These are phyloP conservation scores for Disparrhopalites patrizii DNA, from an alignment of 2,888 invertebrate species.

Conservation along the genomic window DNA sequence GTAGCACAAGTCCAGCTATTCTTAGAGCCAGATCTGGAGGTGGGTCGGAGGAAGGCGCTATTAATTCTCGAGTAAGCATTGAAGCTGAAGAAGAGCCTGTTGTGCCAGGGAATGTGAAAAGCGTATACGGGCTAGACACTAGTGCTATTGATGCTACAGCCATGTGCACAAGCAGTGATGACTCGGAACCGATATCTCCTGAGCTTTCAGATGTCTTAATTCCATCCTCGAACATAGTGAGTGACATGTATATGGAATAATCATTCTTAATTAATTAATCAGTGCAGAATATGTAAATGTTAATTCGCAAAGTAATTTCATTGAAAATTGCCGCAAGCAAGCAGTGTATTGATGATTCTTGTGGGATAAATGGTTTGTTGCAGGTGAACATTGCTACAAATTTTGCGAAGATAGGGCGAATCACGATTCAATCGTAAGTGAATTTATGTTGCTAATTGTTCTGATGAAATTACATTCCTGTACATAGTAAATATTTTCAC, in stretches of 20 bases:
- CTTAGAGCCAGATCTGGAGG: constrained; percentile 5
- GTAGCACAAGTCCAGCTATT: constrained; percentile 17
- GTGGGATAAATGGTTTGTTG: neutral
- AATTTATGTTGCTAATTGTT: neutral
- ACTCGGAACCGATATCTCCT: constrained; percentile 18
- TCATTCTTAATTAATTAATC: neutral
- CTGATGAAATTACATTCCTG: neutral
- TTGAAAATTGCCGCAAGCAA: too few species aligned
- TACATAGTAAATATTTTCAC: neutral
- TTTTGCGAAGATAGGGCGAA: constrained; percentile 27
- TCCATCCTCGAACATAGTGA: constrained; percentile 28
- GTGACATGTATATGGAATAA: neutral
- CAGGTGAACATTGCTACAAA: constrained; percentile 27
- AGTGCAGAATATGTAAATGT: neutral
- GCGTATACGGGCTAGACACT: constrained; percentile 35
- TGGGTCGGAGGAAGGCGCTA: neutral
- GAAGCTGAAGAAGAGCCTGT: constrained; percentile 25
- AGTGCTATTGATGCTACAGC: constrained; percentile 36
- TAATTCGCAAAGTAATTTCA: too few species aligned
- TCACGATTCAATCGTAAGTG: constrained; percentile 30
- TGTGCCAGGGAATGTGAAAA: constrained; percentile 1
- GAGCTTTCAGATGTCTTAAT: constrained; percentile 31
- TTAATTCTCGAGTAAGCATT: constrained; percentile 20
- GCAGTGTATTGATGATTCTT: neutral
- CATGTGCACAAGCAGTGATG: constrained; percentile 16